These are phyloP conservation scores for Emydura subglobosa DNA, from an alignment of 2,113 vertebrate genomes.

Conservation along the genomic window DNA sequence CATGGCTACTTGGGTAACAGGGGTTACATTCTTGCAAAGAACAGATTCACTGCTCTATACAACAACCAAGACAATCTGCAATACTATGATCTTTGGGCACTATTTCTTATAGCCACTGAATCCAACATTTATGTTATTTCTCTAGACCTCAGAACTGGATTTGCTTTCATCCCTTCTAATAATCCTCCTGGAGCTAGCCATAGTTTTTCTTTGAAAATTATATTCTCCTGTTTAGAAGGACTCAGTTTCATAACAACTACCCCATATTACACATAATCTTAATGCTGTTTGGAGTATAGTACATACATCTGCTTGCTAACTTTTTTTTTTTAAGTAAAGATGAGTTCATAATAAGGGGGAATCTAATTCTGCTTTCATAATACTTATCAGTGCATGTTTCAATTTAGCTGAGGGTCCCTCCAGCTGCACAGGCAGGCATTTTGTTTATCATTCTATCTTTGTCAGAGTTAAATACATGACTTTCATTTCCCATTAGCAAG, in stretches of 20 bases:
- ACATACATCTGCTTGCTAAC: not conserved
- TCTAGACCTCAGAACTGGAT: not conserved
- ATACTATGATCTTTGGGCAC: not conserved
- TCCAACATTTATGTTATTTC: not conserved
- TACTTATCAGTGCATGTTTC: not conserved
- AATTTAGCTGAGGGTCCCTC: not conserved
- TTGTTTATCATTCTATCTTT: not conserved
- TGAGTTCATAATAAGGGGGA: not conserved
- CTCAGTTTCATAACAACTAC: not conserved
- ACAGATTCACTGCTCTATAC: not conserved
- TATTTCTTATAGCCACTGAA: not conserved
- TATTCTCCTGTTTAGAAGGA: not conserved
- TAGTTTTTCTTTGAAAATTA: not conserved
- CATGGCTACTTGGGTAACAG: not conserved
- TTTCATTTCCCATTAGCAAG: not conserved
- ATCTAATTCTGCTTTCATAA: not conserved
- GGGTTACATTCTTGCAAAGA: not conserved
- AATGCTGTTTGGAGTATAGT: not conserved
- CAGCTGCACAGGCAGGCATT: not conserved
- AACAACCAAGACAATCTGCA: conserved; percentile 4
- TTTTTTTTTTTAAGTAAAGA: not conserved
- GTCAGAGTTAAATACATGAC: not conserved
- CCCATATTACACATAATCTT: not conserved
- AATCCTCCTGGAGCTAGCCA: not conserved
- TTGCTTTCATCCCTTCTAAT: not conserved